Evolutionary conservation across 2,797 vertebrate genomes (phyloP).

Genomic region (Coregonus suidteri): DNA sequence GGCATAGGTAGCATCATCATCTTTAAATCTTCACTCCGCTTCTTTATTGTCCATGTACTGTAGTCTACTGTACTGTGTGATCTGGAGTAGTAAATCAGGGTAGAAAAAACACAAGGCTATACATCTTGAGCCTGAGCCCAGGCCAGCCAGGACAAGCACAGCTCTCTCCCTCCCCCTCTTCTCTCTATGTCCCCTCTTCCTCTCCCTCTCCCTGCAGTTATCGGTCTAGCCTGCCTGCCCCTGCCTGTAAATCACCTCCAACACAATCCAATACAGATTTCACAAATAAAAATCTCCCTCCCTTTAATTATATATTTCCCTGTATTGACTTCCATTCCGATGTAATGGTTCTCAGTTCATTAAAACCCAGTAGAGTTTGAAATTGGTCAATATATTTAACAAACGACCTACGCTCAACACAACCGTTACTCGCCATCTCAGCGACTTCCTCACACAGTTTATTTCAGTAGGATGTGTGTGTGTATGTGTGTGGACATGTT

Average conservation of each 20-base stretch:
- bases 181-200: neutral
- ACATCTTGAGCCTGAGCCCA: conserved; percentile 21
- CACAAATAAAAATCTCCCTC: conserved; percentile 77
- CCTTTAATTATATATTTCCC: conserved; percentile 73
- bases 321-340: conserved; percentile 71
- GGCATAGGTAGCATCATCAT: no score
- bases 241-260: conserved; percentile 48
- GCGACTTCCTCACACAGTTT: conserved; percentile 44
- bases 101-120: conserved; percentile 33
- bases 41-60: neutral
- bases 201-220: conserved; percentile 32
- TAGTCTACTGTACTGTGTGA: neutral
- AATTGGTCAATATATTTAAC: conserved; percentile 69
- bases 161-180: neutral
- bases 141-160: neutral
- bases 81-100: conserved; percentile 15
- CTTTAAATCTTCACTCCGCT: neutral
- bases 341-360: conserved; percentile 65
- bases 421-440: conserved; percentile 57
- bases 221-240: conserved; percentile 37
- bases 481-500: conserved; percentile 16
- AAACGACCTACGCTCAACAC: conserved; percentile 55
- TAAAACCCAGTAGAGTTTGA: conserved; percentile 69
- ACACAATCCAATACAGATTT: conserved; percentile 57
- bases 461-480: conserved; percentile 17